Percentiles rank a stretch among this genome's conserved stretches.
These are phyloP conservation scores for Lymantria monacha DNA, from an alignment of 2,888 invertebrate species.

Conservation along the genomic window DNA sequence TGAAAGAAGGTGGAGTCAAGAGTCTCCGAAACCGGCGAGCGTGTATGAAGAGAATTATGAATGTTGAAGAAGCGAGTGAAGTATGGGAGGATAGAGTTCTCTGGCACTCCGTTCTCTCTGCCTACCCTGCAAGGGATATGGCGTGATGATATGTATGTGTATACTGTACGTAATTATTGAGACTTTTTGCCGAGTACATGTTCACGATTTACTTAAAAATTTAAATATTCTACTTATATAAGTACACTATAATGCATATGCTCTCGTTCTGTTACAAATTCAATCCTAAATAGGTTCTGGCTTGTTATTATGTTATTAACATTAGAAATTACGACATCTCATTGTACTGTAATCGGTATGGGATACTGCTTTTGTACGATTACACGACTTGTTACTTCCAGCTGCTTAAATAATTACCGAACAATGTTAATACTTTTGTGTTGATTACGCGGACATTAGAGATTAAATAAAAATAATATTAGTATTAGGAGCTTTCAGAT, in stretches of 20 bases:
- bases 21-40: too few species aligned
- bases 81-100: too few species aligned
- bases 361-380: constrained; percentile 23
- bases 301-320: constrained; percentile 73
- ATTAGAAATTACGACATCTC: constrained; percentile 70
- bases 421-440: background rate
- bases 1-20: too few species aligned
- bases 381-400: constrained; percentile 17
- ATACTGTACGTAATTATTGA: too few species aligned
- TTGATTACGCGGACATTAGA: background rate
- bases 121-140: too few species aligned
- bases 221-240: constrained; percentile 13
- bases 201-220: background rate
- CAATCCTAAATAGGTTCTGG: constrained; percentile 46
- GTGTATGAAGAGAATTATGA: too few species aligned
- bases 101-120: too few species aligned
- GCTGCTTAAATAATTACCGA: constrained; percentile 16
- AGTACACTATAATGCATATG: constrained; percentile 12
- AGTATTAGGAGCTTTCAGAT: too few species aligned
- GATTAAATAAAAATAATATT: too few species aligned
- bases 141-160: too few species aligned
- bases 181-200: too few species aligned
- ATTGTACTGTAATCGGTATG: constrained; percentile 59
- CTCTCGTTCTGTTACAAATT: constrained; percentile 47
- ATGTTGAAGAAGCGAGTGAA: too few species aligned